A percentile compares a stretch with the other conserved stretches of the same genome.
These are phyloP conservation scores for Hapalemur alaotrensis DNA, from an alignment of 2,797 vertebrate genomes.

Conservation along the genomic window DNA sequence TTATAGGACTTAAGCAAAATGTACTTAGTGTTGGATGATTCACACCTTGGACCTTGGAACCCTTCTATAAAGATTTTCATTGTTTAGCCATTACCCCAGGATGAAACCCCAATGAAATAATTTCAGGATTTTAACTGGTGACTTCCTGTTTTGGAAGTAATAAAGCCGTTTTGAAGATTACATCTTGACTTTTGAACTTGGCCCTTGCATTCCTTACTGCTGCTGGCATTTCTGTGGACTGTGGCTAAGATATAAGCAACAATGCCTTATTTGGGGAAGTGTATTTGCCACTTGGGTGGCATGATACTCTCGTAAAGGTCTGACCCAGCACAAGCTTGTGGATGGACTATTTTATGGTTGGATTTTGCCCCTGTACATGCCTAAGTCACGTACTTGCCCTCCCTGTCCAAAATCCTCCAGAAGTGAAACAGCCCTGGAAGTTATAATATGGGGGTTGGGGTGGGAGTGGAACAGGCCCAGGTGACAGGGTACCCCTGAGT, in stretches of 20 bases:
- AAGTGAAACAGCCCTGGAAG: neutral
- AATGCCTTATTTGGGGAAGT: neutral
- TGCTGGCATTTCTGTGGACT: neutral
- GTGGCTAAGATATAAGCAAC: neutral
- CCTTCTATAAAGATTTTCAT: neutral
- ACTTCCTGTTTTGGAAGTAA: constrained; percentile 50
- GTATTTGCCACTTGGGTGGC: neutral
- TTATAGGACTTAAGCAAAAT: neutral
- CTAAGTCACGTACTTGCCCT: neutral
- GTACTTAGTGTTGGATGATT: neutral
- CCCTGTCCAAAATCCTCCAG: neutral
- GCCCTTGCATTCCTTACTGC: neutral
- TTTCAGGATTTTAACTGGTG: constrained; percentile 9
- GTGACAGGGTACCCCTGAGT: neutral
- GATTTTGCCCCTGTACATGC: neutral
- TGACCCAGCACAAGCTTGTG: neutral
- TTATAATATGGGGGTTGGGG: neutral
- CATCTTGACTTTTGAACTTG: constrained; percentile 47
- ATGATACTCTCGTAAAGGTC: neutral
- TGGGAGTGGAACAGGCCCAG: neutral
- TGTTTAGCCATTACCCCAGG: neutral
- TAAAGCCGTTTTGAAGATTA: constrained; percentile 61
- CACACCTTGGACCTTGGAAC: neutral
- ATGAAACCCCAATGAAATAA: constrained; percentile 1
- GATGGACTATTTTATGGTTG: neutral